These are phyloP conservation scores for Argentina silus DNA, from an alignment of 2,797 vertebrate species.

Conservation along the genomic window DNA sequence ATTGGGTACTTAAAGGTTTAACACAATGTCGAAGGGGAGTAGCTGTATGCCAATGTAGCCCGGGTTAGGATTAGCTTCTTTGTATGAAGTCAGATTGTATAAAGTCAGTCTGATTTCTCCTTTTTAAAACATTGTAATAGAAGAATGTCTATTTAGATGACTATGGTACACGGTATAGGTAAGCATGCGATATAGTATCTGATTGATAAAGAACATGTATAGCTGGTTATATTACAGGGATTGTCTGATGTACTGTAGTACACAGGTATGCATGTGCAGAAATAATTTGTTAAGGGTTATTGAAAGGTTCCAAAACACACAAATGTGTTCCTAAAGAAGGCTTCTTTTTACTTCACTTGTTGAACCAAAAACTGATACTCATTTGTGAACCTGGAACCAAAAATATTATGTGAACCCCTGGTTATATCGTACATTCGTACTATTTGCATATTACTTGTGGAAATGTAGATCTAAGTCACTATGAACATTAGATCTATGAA, in stretches of 20 bases:
- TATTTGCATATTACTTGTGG: slow-evolving; percentile 36
- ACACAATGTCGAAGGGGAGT: slow-evolving; percentile 33
- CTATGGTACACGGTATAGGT: no score
- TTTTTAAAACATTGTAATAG: background rate
- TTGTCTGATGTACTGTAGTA: no score
- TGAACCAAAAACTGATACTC: background rate
- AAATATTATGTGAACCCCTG: slow-evolving; percentile 26
- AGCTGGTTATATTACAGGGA: no score
- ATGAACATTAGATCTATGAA: no score
- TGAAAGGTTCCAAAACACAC: background rate
- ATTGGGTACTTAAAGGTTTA: slow-evolving; percentile 50
- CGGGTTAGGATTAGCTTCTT: background rate
- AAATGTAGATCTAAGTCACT: slow-evolving; percentile 52
- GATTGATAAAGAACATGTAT: no score
- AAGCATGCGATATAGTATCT: no score
- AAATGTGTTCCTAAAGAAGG: background rate
- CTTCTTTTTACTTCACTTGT: background rate
- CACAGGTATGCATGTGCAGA: background rate
- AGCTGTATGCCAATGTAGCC: background rate
- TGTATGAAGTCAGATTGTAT: slow-evolving; percentile 17
- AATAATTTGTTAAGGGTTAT: no score
- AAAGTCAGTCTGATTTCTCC: background rate
- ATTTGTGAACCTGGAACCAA: slow-evolving; percentile 42
- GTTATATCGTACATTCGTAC: slow-evolving; percentile 36
- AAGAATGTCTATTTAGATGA: background rate